Conservation (phyloP, 1,140 invertebrate species). For the Chrysoperla carnea region DNA sequence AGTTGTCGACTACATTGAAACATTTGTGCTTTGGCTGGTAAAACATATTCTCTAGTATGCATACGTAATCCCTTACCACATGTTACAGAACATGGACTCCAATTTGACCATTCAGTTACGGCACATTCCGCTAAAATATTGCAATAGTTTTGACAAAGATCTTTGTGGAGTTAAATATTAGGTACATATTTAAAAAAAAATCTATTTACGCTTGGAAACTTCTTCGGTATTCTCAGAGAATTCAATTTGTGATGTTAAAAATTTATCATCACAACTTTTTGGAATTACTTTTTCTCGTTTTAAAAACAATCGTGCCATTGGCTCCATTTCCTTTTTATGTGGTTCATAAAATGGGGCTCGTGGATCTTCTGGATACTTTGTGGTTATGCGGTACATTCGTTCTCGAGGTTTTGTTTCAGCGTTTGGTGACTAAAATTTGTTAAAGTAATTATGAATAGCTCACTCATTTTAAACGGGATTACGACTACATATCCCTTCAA, state of each 20-base stretch:
- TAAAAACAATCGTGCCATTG: constrained; percentile 60
- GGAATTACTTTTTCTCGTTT: constrained; percentile 52
- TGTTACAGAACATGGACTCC: constrained; percentile 65
- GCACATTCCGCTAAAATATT: constrained; percentile 50
- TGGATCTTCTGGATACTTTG: constrained; percentile 69
- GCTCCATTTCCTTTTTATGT: constrained; percentile 49
- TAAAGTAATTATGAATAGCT: background rate
- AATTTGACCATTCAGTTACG: constrained; percentile 52
- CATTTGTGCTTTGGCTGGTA: constrained; percentile 60
- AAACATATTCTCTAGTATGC: constrained; percentile 53
- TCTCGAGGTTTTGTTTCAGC: constrained; percentile 71
- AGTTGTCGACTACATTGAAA: constrained; percentile 63
- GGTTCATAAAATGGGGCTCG: constrained; percentile 84
- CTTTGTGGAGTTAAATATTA: background rate
- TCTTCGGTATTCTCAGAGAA: constrained; percentile 57
- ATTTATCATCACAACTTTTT: constrained; percentile 48
- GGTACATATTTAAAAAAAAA: constrained; percentile 1
- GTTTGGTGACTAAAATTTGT: constrained; percentile 53
- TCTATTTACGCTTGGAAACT: constrained; percentile 46
- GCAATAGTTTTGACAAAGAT: background rate
- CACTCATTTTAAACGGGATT: too few species aligned
- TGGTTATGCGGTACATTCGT: constrained; percentile 75
- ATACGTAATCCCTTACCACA: constrained; percentile 80
- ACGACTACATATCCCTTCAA: too few species aligned
- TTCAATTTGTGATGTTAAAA: constrained; percentile 38